Evolutionary conservation across 2,888 invertebrate species (phyloP).

Genomic region (Zele albiditarsus): DNA sequence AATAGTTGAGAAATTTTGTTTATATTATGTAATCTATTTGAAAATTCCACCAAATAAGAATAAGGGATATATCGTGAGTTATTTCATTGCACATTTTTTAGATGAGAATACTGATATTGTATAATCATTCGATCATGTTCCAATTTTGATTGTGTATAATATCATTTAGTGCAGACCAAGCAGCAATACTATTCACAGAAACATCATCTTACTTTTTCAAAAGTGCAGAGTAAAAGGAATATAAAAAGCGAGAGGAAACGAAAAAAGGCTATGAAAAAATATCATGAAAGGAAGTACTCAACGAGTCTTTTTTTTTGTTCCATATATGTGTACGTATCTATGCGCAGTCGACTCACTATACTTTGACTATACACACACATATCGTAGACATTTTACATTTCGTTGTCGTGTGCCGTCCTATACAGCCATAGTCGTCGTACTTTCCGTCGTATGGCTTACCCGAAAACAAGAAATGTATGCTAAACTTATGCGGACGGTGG

Average conservation of each 20-base stretch:
- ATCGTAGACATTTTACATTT: slow-evolving; percentile 2
- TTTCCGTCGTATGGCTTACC: slow-evolving; percentile 49
- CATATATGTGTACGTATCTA: neutral
- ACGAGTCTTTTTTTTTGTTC: neutral
- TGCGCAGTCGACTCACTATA: neutral
- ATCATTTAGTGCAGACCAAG: no score
- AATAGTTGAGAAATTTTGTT: no score
- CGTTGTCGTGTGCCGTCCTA: neutral
- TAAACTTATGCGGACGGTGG: slow-evolving; percentile 58
- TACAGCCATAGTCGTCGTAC: slow-evolving; percentile 18
- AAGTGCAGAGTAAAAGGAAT: neutral
- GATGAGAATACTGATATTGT: no score
- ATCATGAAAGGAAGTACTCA: neutral
- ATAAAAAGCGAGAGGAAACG: neutral
- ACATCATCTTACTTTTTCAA: no score
- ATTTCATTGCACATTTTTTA: no score
- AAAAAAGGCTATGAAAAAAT: neutral
- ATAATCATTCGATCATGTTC: no score
- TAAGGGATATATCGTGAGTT: no score
- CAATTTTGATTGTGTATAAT: no score
- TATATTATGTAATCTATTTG: no score
- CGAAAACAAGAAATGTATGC: slow-evolving; percentile 65
- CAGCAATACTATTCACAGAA: no score
- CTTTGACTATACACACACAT: slow-evolving; percentile 12
- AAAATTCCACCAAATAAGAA: no score